phyloP scores from a whole-genome alignment of 2,113 vertebrate genomes.

The Barbus barbus region DNA sequence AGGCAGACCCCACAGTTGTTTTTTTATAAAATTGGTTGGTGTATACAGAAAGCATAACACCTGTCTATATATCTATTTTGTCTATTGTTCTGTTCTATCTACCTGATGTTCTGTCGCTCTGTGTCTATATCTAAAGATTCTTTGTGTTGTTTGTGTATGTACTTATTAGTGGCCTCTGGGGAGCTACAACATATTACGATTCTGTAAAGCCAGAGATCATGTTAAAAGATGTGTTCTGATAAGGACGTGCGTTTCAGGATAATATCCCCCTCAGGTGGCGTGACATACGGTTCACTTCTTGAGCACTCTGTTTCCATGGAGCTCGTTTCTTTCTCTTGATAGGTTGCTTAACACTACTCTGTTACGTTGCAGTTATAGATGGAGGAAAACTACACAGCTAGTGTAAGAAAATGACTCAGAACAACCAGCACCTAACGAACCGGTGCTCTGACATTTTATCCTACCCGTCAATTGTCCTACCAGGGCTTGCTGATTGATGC shows the following conservation, averaged over 20 bases:
- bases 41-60: too few species aligned
- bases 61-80: too few species aligned
- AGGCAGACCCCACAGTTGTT: too few species aligned
- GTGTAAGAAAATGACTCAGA: not conserved
- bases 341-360: not conserved
- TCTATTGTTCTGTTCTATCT: not conserved
- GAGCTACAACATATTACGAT: not conserved
- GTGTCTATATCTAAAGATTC: too few species aligned
- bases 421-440: too few species aligned
- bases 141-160: not conserved
- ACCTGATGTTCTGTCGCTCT: not conserved
- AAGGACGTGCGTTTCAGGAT: not conserved
- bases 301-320: constrained; percentile 44
- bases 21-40: too few species aligned
- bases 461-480: too few species aligned
- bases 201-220: not conserved
- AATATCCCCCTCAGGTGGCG: not conserved
- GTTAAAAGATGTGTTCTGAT: not conserved
- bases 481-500: too few species aligned
- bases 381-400: not conserved
- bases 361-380: not conserved
- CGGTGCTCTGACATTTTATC: too few species aligned
- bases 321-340: constrained; percentile 14
- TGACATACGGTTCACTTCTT: constrained; percentile 23
- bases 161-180: not conserved